Evolutionary conservation across 2,113 vertebrate species (phyloP), one percentile per base, ranked within the genome.

Genomic region (Oreochromis spilurus): DNA sequence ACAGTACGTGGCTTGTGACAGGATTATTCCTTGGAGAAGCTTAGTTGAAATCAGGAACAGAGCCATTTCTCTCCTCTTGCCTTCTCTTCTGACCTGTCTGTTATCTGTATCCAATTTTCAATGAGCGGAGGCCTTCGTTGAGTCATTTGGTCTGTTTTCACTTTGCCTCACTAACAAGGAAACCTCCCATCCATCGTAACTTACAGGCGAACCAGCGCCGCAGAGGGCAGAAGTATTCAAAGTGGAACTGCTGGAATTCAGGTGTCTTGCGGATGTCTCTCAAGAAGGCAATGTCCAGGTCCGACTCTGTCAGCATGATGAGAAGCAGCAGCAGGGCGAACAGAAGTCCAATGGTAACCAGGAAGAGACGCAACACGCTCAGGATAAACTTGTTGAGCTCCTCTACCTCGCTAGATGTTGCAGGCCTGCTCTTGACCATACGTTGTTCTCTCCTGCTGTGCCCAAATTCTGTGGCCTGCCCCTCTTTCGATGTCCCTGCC

Each of bases 121-220:
- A 53, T 83, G 31, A 48, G 40, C 5, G 53, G 81, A 93, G 75
- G 80, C 75, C 67, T 29, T 54, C 53, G 5, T 82, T 26, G 29
- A 86, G 65, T 81, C 65, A 7, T 24, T 80, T 60, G 58, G 26
- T 82, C 43, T 79, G 21, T 67, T 24, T 31, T 53, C 45, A 45
- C 57, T 62, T 70, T 2, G 6, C 70, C 58, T 96, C 96, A 98
- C 96, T 97, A 96, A 97, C 96, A 91, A 99, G 97, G 94, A 98
- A 97, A 85, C 95, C 96, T 91, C 98, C 97, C 94, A 98, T 93
- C 95, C 98, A 98, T 87, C 97, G 97, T 92, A 99, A 89, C 97
- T 98, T 98, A 97, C 98, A 99, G 96, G 98, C 97, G 95, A 99
- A 96, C 98, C 98, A 99, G 96, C 98, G 97, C 96, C 98, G 97